These are phyloP conservation scores for Eupithecia insigniata DNA, from an alignment of 2,888 invertebrate species.

Conservation along the genomic window DNA sequence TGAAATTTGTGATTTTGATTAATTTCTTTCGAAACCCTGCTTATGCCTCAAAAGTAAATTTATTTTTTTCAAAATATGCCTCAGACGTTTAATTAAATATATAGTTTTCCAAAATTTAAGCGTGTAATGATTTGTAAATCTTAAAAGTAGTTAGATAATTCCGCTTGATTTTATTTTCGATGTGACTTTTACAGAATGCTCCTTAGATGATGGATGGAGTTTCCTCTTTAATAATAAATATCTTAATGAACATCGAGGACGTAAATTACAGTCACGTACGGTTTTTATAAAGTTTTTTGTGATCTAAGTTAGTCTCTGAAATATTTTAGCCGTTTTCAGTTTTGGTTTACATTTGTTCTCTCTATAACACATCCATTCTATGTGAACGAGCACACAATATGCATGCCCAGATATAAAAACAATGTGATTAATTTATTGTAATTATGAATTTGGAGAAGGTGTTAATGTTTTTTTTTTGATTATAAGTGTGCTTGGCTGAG, in stretches of 20 bases:
- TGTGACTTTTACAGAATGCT: not conserved
- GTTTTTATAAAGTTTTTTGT: not conserved
- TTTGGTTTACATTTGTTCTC: constrained; percentile 27
- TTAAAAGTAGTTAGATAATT: not conserved
- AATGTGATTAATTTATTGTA: constrained; percentile 49
- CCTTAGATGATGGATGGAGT: not conserved
- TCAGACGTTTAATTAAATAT: not conserved
- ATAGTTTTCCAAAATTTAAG: not conserved
- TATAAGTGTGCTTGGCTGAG: constrained; percentile 39
- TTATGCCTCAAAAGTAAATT: not conserved
- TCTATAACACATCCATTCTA: constrained; percentile 32
- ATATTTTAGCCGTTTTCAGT: not conserved
- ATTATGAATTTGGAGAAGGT: constrained; percentile 37
- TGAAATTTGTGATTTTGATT: not conserved
- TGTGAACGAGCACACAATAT: constrained; percentile 53
- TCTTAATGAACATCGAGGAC: not conserved
- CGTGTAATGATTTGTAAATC: not conserved
- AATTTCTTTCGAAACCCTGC: not conserved
- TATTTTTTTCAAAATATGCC: no score
- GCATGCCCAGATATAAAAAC: constrained; percentile 65
- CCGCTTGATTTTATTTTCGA: not conserved
- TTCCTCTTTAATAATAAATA: not conserved
- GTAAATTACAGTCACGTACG: not conserved
- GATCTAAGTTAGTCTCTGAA: not conserved
- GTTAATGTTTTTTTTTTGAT: constrained; percentile 45